Evolutionary conservation across 2,888 invertebrate species (phyloP).

Genomic region (Glaucopsyche alexis): DNA sequence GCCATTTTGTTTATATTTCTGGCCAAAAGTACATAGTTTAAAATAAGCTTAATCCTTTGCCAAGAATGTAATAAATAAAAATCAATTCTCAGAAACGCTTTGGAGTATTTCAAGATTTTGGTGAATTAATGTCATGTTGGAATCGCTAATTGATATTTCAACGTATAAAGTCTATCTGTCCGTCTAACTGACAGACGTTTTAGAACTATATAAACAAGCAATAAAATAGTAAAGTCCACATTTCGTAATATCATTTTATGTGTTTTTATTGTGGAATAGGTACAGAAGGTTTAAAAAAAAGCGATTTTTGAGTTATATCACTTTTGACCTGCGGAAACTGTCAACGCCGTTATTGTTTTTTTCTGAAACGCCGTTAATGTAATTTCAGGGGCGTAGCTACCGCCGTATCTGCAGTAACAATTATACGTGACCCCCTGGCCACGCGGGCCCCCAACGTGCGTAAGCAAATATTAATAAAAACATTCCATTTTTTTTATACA

Average conservation of each 20-base stretch:
- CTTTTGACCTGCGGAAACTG: too few species aligned
- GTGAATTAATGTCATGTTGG: slow-evolving; percentile 18
- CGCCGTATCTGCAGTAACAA: too few species aligned
- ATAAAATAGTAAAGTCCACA: neutral
- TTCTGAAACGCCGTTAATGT: neutral
- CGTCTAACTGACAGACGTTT: neutral
- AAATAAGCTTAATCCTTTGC: slow-evolving; percentile 33
- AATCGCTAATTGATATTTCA: slow-evolving; percentile 21
- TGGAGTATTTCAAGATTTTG: slow-evolving; percentile 21
- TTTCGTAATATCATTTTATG: neutral
- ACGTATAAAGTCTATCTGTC: neutral
- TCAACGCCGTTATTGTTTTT: too few species aligned
- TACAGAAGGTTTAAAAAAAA: neutral
- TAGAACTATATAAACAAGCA: neutral
- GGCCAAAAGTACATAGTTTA: slow-evolving; percentile 48
- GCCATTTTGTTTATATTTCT: slow-evolving; percentile 61
- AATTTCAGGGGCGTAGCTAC: too few species aligned
- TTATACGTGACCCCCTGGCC: too few species aligned
- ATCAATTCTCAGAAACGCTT: slow-evolving; percentile 23
- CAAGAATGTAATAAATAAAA: slow-evolving; percentile 33
- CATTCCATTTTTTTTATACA: too few species aligned
- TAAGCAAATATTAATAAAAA: too few species aligned
- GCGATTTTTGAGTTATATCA: too few species aligned
- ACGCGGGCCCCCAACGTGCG: too few species aligned
- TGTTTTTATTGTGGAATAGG: neutral